phyloP scores from a whole-genome alignment of 2,888 invertebrate species.

The Lydus trimaculatus region DNA sequence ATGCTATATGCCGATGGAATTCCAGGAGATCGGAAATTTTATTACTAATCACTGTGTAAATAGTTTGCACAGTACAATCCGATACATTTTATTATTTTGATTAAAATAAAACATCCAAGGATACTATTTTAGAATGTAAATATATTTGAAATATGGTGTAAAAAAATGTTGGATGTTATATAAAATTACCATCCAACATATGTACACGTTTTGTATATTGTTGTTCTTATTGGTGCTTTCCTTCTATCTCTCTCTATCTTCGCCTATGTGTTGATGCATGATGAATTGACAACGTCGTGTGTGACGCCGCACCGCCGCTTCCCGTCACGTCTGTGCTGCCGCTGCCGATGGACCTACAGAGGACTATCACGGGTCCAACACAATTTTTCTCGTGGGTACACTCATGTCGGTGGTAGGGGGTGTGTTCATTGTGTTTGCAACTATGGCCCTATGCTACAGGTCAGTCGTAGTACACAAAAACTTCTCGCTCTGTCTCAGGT shows the following conservation, averaged over 20 bases:
- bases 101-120: not conserved
- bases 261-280: constrained; percentile 68
- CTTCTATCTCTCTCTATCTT: constrained; percentile 64
- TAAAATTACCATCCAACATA: not conserved
- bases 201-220: constrained; percentile 45
- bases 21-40: not conserved
- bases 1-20: not conserved
- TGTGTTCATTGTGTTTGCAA: constrained; percentile 98
- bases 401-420: constrained; percentile 99
- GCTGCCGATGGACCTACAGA: constrained; percentile 68
- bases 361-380: constrained; percentile 97
- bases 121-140: not conserved
- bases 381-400: constrained; percentile 96
- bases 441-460: constrained; percentile 99
- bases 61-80: not conserved
- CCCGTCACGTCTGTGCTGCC: constrained; percentile 56
- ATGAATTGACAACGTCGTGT: constrained; percentile 51
- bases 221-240: constrained; percentile 64
- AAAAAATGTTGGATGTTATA: constrained; percentile 9
- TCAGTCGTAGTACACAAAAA: constrained; percentile 99
- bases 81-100: not conserved
- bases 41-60: not conserved
- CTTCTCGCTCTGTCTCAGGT: constrained; percentile 98
- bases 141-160: not conserved
- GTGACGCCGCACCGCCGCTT: constrained; percentile 49